Evolutionary conservation across 2,113 vertebrate genomes (phyloP).

Genomic region (Aplodontia rufa): DNA sequence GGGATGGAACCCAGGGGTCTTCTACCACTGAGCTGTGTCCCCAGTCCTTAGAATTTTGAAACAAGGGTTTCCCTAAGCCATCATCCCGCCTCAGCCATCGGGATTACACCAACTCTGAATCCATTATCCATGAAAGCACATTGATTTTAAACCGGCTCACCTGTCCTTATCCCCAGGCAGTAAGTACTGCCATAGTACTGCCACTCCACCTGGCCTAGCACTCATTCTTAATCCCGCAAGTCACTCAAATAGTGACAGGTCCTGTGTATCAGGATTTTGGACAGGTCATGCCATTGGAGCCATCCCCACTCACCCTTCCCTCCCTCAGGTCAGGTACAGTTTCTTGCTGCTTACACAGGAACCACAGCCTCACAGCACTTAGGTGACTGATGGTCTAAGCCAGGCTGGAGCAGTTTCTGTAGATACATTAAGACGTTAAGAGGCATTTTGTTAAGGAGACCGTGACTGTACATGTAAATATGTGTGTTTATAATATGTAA

Average conservation of each 20-base stretch:
- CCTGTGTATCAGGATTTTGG: rapidly evolving
- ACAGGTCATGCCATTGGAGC: background rate
- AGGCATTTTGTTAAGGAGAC: background rate
- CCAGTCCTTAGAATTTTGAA: too few relatives aligned
- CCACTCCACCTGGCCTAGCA: background rate
- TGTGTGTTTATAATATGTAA: too few relatives aligned
- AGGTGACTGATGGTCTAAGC: too few relatives aligned
- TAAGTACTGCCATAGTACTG: background rate
- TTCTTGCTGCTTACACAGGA: background rate
- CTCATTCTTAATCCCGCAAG: background rate
- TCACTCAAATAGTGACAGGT: background rate
- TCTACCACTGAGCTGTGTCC: too few relatives aligned
- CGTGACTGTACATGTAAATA: background rate
- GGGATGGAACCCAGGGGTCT: too few relatives aligned
- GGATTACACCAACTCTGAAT: background rate
- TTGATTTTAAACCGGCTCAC: background rate
- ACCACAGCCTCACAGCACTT: background rate
- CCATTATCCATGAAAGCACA: background rate
- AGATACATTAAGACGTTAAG: background rate
- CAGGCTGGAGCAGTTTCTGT: background rate
- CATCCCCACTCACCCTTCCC: background rate
- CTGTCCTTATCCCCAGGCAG: background rate
- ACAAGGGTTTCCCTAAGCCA: background rate
- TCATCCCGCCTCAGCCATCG: background rate
- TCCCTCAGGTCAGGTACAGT: background rate